A percentile compares a stretch with the other conserved stretches of the same genome.
Evolutionary conservation across 1,140 invertebrate species (phyloP).

Genomic region (Zaprionus tsacasi): DNA sequence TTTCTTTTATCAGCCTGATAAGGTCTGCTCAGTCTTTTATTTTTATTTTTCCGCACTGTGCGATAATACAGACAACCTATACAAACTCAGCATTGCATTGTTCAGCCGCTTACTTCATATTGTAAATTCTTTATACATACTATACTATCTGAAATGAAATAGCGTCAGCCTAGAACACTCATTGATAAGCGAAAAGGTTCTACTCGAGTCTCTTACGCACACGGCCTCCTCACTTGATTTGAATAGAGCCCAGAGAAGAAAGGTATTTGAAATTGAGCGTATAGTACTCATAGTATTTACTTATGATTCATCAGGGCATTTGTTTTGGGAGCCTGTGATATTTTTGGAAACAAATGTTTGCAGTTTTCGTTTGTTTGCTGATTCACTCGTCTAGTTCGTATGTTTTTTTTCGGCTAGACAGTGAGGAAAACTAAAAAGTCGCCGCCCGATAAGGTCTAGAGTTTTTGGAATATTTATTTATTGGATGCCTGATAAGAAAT

Average conservation of each 20-base stretch:
- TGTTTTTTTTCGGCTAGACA: constrained; percentile 54
- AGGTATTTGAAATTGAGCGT: constrained; percentile 33
- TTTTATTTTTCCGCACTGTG: constrained; percentile 43
- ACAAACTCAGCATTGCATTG: constrained; percentile 47
- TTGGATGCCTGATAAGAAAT: constrained; percentile 34
- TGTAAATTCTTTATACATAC: constrained; percentile 12
- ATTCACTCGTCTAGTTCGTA: constrained; percentile 34
- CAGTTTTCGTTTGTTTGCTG: constrained; percentile 11
- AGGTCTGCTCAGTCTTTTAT: constrained; percentile 47
- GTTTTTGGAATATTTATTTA: constrained; percentile 40
- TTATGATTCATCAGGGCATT: constrained; percentile 50
- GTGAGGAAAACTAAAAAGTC: constrained; percentile 55
- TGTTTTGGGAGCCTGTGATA: background rate
- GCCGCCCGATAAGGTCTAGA: constrained; percentile 55
- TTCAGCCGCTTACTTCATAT: constrained; percentile 19
- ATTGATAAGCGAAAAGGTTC: constrained; percentile 62
- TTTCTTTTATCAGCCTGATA: constrained; percentile 53
- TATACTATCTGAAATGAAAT: constrained; percentile 47
- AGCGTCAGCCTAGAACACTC: constrained; percentile 22
- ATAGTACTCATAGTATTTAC: constrained; percentile 47
- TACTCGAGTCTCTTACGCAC: constrained; percentile 53
- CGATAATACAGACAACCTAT: constrained; percentile 38
- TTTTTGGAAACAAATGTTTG: constrained; percentile 42
- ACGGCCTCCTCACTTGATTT: constrained; percentile 61
- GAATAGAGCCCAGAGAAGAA: constrained; percentile 19